Evolutionary conservation across 1,140 invertebrate genomes (phyloP).

Genomic region (Thaumetopoea pityocampa): DNA sequence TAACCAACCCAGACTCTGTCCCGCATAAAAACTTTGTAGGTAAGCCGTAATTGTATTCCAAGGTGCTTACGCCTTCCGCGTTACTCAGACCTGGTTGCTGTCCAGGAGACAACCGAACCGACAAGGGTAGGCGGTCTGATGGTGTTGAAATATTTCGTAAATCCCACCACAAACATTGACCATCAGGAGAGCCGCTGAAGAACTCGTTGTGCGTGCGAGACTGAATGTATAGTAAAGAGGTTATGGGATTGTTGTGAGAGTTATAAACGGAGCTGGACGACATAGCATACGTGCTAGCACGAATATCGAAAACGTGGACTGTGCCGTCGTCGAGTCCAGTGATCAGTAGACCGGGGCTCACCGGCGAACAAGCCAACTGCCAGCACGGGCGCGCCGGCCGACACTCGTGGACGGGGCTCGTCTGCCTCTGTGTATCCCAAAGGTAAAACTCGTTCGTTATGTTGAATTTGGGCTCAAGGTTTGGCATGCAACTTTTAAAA

Average conservation of each 20-base stretch:
- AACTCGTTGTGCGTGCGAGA: constrained; percentile 89
- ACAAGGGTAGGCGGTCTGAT: constrained; percentile 80
- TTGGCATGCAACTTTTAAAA: constrained; percentile 79
- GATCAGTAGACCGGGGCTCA: constrained; percentile 86
- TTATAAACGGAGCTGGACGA: constrained; percentile 76
- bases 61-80: constrained; percentile 83
- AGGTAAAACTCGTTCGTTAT: constrained; percentile 78
- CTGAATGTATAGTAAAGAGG: constrained; percentile 84
- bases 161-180: constrained; percentile 91
- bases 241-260: constrained; percentile 83
- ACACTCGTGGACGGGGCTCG: constrained; percentile 83
- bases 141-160: constrained; percentile 84
- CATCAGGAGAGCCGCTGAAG: constrained; percentile 91
- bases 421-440: constrained; percentile 91
- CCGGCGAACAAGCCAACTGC: constrained; percentile 89
- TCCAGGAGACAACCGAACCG: constrained; percentile 81
- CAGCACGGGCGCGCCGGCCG: constrained; percentile 81
- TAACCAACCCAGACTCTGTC: constrained; percentile 84
- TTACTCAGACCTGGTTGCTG: constrained; percentile 79
- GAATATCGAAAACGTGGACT: constrained; percentile 85
- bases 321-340: constrained; percentile 90
- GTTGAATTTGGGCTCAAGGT: constrained; percentile 67
- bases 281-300: constrained; percentile 78
- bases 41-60: constrained; percentile 91
- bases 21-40: constrained; percentile 85